These are phyloP conservation scores for Acanthurus tractus DNA, from an alignment of 2,797 vertebrate species.

Conservation along the genomic window DNA sequence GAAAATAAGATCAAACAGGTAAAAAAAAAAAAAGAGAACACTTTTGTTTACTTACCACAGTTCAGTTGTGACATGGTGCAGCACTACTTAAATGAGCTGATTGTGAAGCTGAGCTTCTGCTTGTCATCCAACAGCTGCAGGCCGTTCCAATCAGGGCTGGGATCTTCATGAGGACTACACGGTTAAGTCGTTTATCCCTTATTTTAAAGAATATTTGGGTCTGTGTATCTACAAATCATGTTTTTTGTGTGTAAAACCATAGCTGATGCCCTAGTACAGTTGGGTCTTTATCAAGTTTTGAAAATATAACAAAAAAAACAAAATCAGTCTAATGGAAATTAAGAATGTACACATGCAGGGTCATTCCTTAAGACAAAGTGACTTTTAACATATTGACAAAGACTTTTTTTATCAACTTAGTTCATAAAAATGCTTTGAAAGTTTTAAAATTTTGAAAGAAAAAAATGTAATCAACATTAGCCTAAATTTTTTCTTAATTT, in stretches of 20 bases:
- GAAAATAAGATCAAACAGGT: background rate
- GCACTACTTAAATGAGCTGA: background rate
- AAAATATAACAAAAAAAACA: too few species aligned
- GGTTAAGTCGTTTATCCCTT: background rate
- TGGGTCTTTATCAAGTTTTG: too few species aligned
- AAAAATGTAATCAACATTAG: too few species aligned
- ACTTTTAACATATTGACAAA: too few species aligned
- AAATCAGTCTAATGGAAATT: too few species aligned
- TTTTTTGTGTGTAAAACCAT: background rate
- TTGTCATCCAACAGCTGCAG: slow-evolving; percentile 31
- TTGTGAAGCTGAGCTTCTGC: background rate
- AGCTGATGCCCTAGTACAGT: background rate
- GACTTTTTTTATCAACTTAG: too few species aligned
- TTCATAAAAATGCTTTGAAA: too few species aligned
- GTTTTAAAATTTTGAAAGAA: too few species aligned
- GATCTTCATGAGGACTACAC: background rate
- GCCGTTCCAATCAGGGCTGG: slow-evolving; percentile 37
- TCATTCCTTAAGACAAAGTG: too few species aligned
- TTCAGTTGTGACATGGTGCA: background rate
- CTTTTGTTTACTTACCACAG: slow-evolving; percentile 22
- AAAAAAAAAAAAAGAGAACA: background rate
- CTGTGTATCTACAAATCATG: background rate
- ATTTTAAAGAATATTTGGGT: background rate
- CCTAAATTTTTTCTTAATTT: too few species aligned
- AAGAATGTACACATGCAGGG: too few species aligned